Conservation (phyloP, 2,888 invertebrate genomes). For the Lasioglossum morio region DNA sequence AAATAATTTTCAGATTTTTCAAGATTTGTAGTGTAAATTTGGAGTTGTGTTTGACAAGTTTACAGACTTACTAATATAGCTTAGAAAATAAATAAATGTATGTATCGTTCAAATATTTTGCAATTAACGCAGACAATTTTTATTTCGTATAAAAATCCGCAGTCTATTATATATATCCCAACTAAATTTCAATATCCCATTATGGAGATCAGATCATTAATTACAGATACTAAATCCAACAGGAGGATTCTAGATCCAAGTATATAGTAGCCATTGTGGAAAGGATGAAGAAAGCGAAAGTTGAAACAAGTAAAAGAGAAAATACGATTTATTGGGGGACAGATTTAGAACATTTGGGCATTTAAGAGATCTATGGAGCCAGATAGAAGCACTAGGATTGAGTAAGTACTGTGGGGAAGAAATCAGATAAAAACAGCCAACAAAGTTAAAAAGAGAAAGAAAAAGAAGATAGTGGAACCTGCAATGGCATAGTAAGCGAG, state of each 20-base stretch:
- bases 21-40: too few species aligned
- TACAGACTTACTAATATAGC: too few species aligned
- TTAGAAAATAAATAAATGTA: too few species aligned
- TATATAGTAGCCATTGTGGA: neutral
- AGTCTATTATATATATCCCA: too few species aligned
- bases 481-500: neutral
- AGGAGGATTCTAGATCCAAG: neutral
- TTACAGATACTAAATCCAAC: neutral
- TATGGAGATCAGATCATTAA: neutral
- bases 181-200: too few species aligned
- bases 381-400: neutral
- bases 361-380: neutral
- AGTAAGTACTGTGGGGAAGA: neutral
- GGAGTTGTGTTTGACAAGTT: too few species aligned
- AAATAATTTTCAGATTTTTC: too few species aligned
- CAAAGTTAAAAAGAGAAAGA: neutral
- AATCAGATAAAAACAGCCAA: neutral
- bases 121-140: too few species aligned
- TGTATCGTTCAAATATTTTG: too few species aligned
- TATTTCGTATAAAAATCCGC: too few species aligned
- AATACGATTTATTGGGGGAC: neutral
- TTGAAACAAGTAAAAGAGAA: neutral
- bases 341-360: neutral
- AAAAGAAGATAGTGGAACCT: neutral
- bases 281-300: neutral